These are phyloP conservation scores for Zele albiditarsus DNA, from an alignment of 2,888 invertebrate species.

Conservation along the genomic window DNA sequence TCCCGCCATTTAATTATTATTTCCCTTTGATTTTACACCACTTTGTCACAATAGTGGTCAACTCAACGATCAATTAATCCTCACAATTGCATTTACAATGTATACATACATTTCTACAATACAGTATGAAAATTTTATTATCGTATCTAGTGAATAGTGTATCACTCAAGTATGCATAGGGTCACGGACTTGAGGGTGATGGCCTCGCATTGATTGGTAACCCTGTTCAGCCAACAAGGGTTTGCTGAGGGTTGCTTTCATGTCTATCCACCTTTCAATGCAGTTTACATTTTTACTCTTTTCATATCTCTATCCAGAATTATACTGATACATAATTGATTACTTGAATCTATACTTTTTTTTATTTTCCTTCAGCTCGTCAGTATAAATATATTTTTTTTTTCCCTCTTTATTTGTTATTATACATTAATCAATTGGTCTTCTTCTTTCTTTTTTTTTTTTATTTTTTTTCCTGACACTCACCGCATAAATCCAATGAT, in stretches of 20 bases:
- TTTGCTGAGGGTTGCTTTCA: constrained; percentile 42
- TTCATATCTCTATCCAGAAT: background rate
- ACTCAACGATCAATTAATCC: background rate
- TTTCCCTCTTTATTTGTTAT: background rate
- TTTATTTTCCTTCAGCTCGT: background rate
- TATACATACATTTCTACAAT: background rate
- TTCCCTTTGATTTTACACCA: background rate
- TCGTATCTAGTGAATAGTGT: constrained; percentile 15
- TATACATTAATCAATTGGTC: background rate
- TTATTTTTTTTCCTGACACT: background rate
- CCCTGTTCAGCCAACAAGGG: constrained; percentile 59
- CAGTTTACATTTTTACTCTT: background rate
- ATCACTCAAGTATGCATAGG: constrained; percentile 51
- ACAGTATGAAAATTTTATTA: background rate
- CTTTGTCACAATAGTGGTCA: background rate
- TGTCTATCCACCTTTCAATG: background rate
- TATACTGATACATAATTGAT: background rate
- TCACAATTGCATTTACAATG: background rate
- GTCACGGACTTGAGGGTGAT: constrained; percentile 60
- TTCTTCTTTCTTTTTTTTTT: background rate
- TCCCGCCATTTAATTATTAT: background rate
- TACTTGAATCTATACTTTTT: background rate
- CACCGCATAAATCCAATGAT: background rate
- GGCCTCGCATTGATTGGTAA: constrained; percentile 70
- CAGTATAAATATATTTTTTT: background rate